phyloP scores from a whole-genome alignment of 2,113 vertebrate genomes.

The Sclerurus mexicanus region DNA sequence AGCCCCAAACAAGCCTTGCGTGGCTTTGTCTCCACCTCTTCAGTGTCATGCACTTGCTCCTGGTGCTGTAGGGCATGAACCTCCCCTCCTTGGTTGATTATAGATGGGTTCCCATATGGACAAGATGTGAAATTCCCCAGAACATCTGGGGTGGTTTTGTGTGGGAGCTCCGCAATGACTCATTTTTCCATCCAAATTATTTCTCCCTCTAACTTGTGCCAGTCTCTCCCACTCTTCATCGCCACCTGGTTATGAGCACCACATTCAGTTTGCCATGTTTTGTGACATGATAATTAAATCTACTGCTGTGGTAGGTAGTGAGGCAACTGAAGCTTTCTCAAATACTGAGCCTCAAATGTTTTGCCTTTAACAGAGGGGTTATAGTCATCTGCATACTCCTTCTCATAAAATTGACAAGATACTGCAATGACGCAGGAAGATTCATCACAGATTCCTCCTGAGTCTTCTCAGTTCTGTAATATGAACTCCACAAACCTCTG shows the following conservation, averaged over 20 bases:
- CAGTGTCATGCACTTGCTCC: neutral
- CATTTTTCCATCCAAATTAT: neutral
- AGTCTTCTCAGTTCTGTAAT: neutral
- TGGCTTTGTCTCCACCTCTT: neutral
- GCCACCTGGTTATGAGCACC: neutral
- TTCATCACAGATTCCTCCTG: neutral
- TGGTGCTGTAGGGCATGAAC: neutral
- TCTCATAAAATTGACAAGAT: neutral
- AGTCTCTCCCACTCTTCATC: neutral
- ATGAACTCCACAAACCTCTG: neutral
- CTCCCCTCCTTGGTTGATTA: neutral
- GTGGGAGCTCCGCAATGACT: neutral
- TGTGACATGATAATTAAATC: slow-evolving; percentile 7
- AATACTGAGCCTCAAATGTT: neutral
- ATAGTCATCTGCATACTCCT: neutral
- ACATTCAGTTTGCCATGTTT: neutral
- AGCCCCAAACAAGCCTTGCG: neutral
- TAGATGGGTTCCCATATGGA: neutral
- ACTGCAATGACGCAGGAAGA: neutral
- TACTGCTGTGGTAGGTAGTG: neutral
- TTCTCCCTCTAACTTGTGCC: neutral
- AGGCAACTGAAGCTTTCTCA: neutral
- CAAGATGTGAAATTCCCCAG: neutral
- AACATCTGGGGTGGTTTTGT: neutral
- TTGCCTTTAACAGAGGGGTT: neutral